Evolutionary conservation across 1,140 invertebrate genomes (phyloP).

Genomic region (Rhagoletis pomonella): DNA sequence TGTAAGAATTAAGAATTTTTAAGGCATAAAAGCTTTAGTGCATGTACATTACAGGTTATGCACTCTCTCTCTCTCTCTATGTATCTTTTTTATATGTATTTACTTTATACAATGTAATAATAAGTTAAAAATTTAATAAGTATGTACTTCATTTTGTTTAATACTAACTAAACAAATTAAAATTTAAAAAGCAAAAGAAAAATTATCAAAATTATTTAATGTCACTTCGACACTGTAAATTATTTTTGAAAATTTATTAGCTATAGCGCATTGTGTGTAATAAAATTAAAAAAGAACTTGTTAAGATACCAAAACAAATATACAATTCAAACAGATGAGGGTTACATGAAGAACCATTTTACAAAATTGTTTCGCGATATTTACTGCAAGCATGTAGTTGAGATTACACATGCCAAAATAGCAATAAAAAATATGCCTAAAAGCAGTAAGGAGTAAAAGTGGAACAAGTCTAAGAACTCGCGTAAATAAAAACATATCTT

Average conservation of each 20-base stretch:
- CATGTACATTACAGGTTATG: constrained; percentile 1
- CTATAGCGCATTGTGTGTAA: not conserved
- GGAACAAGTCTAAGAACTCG: not conserved
- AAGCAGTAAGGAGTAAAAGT: not conserved
- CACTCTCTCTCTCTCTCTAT: not conserved
- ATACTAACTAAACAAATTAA: constrained; percentile 41
- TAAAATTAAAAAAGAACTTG: not conserved
- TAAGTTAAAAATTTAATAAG: not conserved
- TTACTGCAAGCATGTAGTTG: constrained; percentile 48
- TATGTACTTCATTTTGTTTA: constrained; percentile 53
- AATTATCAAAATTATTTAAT: constrained; percentile 32
- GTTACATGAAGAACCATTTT: not conserved
- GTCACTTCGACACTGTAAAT: constrained; percentile 28
- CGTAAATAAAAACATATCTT: constrained; percentile 37
- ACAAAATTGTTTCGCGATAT: constrained; percentile 26
- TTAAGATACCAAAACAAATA: constrained; percentile 8
- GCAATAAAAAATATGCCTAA: constrained; percentile 36
- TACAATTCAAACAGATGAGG: not conserved
- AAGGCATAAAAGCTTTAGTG: not conserved
- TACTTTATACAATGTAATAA: constrained; percentile 32
- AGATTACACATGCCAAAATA: not conserved
- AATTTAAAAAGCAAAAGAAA: constrained; percentile 35
- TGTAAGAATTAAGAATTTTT: not conserved
- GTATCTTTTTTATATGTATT: constrained; percentile 28
- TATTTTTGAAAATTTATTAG: constrained; percentile 36